Base-by-base conservation (phyloP, 2,113 vertebrate species). In the Salvelinus alpinus region DNA sequence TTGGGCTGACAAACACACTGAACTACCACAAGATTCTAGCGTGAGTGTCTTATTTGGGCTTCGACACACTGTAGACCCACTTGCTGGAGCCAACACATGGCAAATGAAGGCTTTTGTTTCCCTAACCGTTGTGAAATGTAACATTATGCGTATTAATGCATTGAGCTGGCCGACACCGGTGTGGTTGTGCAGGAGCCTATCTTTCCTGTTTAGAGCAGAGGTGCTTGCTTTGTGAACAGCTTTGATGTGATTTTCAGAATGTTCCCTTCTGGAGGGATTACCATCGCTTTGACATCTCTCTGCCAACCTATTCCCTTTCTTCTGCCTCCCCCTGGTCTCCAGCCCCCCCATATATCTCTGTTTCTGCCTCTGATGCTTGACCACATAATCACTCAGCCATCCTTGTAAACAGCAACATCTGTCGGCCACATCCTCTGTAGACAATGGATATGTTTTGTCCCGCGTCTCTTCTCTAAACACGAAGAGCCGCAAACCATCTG, bases 21-120 rank as follows among this genome's bases (percentile, higher is more conserved):
- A 95, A 97, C 90, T 97, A 96, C 80, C 95, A 96, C 88, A 96
- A 94, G 91, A 94, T 94, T 31, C 77, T 97, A 85, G 93, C 94
- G 96, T 97, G 84, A 95, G 96, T 95, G 11, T 38, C 67, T 20
- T 9, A 9, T 38, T 31, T 1, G 29, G 16, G 2, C 11, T 69
- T 44, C 14, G 16, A 18, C 31, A 66, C 27, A 16, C 12, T 66
- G 11, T 31, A 18, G 51, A 54, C 3, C 13, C 51, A 4, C 51
- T 54, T 18, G 16, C 51, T 16, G 1, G 51, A 54, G 16, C 12
- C 16, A 18, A 54, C 51, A 16, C 16, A 0, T 64, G 20, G 60
- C 20, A 48, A 73, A 38, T 64, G 54, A 22, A 29, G 25, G 47
- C 71, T 66, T 18, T 68, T 16, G 31, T 24, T n/a, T 24, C 70